These are phyloP conservation scores for Hemithea aestivaria DNA, from an alignment of 2,888 invertebrate genomes.

Conservation along the genomic window DNA sequence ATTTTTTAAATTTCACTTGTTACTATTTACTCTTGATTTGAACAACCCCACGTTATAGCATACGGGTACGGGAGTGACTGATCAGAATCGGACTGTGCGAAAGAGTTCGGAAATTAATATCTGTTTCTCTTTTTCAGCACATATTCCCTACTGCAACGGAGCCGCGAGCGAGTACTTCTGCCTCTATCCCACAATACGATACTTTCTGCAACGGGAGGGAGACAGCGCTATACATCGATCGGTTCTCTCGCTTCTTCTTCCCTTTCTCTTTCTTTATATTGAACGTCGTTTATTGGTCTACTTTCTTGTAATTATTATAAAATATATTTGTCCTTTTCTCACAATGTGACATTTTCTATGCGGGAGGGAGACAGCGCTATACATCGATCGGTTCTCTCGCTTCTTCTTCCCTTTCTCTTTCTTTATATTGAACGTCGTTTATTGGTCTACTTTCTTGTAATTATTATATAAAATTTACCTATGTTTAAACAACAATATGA, in stretches of 20 bases:
- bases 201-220: conserved; percentile 90
- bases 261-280: conserved; percentile 93
- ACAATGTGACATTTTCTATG: conserved; percentile 88
- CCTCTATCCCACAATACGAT: conserved; percentile 88
- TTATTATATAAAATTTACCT: conserved; percentile 1
- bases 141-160: conserved; percentile 68
- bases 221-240: conserved; percentile 91
- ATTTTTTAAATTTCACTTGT: no score
- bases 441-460: conserved; percentile 90
- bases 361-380: conserved; percentile 87
- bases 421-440: conserved; percentile 92
- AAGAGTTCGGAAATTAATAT: neutral
- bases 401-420: conserved; percentile 95
- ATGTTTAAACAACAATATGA: conserved; percentile 72
- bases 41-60: no score
- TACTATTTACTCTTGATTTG: no score
- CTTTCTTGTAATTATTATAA: conserved; percentile 75
- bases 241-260: conserved; percentile 92
- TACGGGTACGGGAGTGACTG: no score
- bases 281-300: conserved; percentile 95
- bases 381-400: conserved; percentile 92
- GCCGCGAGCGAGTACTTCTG: conserved; percentile 81
- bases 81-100: no score
- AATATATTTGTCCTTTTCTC: neutral
- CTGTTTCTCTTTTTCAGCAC: conserved; percentile 48